Base-by-base conservation (phyloP, 2,888 invertebrate genomes). In the Spisula subtruncata region DNA sequence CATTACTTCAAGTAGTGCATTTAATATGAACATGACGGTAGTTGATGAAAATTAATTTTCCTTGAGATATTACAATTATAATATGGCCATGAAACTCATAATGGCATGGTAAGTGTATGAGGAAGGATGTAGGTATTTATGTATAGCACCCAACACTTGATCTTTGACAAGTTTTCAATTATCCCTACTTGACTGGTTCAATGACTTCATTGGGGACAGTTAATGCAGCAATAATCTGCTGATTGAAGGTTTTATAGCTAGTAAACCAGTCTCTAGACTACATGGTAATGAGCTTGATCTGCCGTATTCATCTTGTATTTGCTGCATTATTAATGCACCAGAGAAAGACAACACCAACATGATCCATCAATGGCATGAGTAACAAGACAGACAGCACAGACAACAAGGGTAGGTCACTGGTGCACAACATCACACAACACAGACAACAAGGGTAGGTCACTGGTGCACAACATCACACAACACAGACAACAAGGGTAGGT, bases 151-250 rank as follows among this genome's bases (percentile, higher is more conserved):
- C 25, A 25, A 66, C 60, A 66, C 60, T 66, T 66, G 25, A 66
- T 66, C 60, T 25, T 66, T 25, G 60, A 66, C 60, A 66, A n/a
- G 60, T 66, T 66, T 66, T 66, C 60, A 60, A 60, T 60, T 60
- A 60, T 6, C 60, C 25, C 60, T 25, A 66, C 60, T 66, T 66
- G 60, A 66, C 41, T 41, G 41, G 41, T 5, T 41, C 41, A 41
- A 41, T 12, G n/a, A 66, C 60, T 66, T 66, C 60, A 66, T 25
- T n/a, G 41, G 8, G 2, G 60, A 66, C 60, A 66, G 60, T 66
- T n/a, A 66, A 66, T 66, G 25, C n/a, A 25, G n/a, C 60, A 66
- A 8, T 66, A 25, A 66, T 25, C 25, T n/a, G n/a, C n/a, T n/a
- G n/a, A n/a, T 25, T 10, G 10, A 25, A 66, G n/a, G 5, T 66